Conservation (phyloP, 2,113 vertebrate species). For the Scalopus aquaticus region DNA sequence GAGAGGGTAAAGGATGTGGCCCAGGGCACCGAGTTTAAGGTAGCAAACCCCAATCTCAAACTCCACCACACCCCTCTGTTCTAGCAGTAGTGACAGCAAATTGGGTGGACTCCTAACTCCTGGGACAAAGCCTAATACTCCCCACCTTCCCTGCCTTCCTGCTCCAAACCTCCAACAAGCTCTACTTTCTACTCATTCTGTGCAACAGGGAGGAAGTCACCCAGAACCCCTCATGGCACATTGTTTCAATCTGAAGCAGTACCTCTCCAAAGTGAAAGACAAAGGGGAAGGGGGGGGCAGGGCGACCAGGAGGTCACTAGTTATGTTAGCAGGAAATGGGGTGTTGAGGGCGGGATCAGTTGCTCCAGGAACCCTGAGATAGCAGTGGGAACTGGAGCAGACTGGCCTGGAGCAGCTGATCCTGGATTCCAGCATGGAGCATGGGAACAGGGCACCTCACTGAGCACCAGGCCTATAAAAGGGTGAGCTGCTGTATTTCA, state of each 20-base stretch:
- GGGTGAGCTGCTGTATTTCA: not conserved
- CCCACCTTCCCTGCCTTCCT: not conserved
- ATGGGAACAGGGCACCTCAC: not conserved
- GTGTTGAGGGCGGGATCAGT: not conserved
- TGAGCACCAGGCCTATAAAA: not conserved
- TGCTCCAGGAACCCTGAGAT: not conserved
- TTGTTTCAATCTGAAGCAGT: not conserved
- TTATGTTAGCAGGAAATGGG: not conserved
- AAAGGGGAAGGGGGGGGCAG: not conserved
- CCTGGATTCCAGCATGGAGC: not conserved
- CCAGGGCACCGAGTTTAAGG: not conserved
- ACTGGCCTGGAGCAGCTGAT: not conserved
- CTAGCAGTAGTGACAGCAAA: not conserved
- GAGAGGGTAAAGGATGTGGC: not conserved
- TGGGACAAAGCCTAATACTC: not conserved
- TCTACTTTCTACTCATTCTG: constrained; percentile 10
- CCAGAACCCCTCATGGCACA: not conserved
- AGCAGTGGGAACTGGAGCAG: not conserved
- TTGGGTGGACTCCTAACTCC: not conserved
- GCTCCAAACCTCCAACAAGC: not conserved
- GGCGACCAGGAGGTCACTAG: not conserved
- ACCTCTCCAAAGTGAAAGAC: not conserved
- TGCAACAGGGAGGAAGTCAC: not conserved
- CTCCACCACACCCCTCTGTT: not conserved
- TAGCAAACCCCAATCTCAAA: not conserved